Base-by-base conservation (phyloP, 2,113 vertebrate species). In the Pandion haliaetus region DNA sequence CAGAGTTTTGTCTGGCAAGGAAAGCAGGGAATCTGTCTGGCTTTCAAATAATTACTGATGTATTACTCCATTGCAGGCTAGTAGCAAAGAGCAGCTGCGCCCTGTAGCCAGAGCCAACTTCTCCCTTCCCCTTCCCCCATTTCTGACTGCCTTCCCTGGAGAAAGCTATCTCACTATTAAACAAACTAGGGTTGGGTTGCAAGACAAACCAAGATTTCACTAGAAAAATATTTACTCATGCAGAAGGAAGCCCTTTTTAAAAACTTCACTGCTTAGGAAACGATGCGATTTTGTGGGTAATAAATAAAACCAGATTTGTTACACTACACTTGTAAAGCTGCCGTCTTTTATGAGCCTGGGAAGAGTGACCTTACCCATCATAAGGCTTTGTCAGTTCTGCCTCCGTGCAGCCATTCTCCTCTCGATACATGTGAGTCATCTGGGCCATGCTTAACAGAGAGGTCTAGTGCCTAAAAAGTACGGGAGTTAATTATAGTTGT, bases 1-100 rank as follows among this genome's bases (percentile, higher is more conserved):
- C 88, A 90, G 88, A 96, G 87, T 96, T 97, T 97, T 95, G 74
- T 90, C 95, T 97, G 97, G 96, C 97, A 97, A 80, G 79, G 62
- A 94, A 93, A 96, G 84, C 86, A 95, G 72, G 71, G 94, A 95
- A 95, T 90, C 96, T 97, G 97, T 96, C 95, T 83, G 86, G 88
- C 92, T 96, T 94, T 91, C 84, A 94, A 82, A 81, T 95, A 95
- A 88, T 91, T 97, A 42, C 93, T 97, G 94, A 97, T 95, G 79
- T 93, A 97, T 96, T 91, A 82, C 86, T 96, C 88, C 85, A 38
- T 84, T 92, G 71, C 71, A 77, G 79, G 62, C 93, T 67, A 93
- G 77, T 91, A 91, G 93, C 71, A 84, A 94, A 82, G 93, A 96
- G 91, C 97, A 97, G 97, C 96, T 97, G 96, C 21, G 17, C 21